Evolutionary conservation across 2,888 invertebrate genomes (phyloP).

Genomic region (Agrenia bidenticulata): DNA sequence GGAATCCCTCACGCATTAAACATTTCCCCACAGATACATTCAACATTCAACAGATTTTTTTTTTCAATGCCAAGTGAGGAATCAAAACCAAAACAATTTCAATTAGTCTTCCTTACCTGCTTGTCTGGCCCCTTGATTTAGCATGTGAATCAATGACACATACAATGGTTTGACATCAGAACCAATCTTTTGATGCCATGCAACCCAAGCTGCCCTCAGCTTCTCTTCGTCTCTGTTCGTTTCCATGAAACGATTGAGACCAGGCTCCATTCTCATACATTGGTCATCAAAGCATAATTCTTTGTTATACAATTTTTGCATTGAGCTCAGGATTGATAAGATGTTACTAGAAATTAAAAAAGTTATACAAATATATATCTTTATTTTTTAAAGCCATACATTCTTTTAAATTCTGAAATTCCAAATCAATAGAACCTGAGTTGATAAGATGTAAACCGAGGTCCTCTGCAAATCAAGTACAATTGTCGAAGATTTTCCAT

Average conservation of each 20-base stretch:
- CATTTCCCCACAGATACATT: no score
- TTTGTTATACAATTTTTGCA: slow-evolving; percentile 65
- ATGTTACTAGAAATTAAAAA: slow-evolving; percentile 58
- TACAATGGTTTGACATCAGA: slow-evolving; percentile 63
- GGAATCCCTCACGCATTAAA: no score
- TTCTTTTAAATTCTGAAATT: no score
- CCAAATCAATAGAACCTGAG: slow-evolving; percentile 59
- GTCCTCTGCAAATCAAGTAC: slow-evolving; percentile 66
- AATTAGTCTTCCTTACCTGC: slow-evolving; percentile 63
- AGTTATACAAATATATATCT: not conserved
- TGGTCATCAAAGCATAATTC: slow-evolving; percentile 61
- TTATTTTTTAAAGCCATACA: not conserved
- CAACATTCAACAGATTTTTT: no score
- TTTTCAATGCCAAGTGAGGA: no score
- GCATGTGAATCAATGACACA: slow-evolving; percentile 60
- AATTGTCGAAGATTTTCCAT: slow-evolving; percentile 58
- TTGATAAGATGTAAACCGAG: slow-evolving; percentile 62
- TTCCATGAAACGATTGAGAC: slow-evolving; percentile 65
- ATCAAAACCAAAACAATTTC: no score
- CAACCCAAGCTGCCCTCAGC: slow-evolving; percentile 66
- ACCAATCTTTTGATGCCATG: slow-evolving; percentile 68
- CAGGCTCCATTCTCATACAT: slow-evolving; percentile 67
- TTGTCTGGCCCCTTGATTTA: slow-evolving; percentile 66
- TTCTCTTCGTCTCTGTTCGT: slow-evolving; percentile 56
- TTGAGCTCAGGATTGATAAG: slow-evolving; percentile 59